phyloP scores from a whole-genome alignment of 2,113 vertebrate species.

The Halcyon senegalensis region DNA sequence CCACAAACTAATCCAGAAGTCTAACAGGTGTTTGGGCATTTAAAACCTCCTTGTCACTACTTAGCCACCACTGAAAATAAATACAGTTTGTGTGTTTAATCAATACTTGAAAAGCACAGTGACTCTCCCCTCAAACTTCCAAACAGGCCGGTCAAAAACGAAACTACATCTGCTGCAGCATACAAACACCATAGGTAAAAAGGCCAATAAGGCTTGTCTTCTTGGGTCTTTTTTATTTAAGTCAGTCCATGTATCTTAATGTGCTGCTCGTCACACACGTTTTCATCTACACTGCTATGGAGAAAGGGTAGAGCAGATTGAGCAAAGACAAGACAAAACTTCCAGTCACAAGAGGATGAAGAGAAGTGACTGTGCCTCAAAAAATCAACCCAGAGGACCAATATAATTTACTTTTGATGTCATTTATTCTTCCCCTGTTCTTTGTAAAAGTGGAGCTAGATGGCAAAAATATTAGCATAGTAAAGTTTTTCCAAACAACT shows the following conservation, averaged over 20 bases:
- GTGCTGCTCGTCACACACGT: background rate
- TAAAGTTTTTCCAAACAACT: constrained; percentile 48
- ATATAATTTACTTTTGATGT: background rate
- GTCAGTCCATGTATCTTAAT: constrained; percentile 15
- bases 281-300: background rate
- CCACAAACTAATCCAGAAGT: background rate
- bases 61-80: background rate
- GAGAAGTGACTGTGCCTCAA: constrained; percentile 26
- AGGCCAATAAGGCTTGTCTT: constrained; percentile 4
- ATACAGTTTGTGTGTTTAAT: constrained; percentile 30
- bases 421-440: constrained; percentile 36
- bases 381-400: background rate
- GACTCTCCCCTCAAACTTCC: background rate
- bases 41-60: background rate
- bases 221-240: constrained; percentile 5
- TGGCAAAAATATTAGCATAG: constrained; percentile 20
- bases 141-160: constrained; percentile 16
- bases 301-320: background rate
- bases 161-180: background rate
- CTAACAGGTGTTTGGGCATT: background rate
- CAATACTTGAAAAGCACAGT: constrained; percentile 11
- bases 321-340: background rate
- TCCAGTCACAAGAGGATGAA: constrained; percentile 20
- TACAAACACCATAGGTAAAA: background rate
- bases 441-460: background rate